Conservation (phyloP, 2,113 vertebrate species). For the Sebastes fasciatus region DNA sequence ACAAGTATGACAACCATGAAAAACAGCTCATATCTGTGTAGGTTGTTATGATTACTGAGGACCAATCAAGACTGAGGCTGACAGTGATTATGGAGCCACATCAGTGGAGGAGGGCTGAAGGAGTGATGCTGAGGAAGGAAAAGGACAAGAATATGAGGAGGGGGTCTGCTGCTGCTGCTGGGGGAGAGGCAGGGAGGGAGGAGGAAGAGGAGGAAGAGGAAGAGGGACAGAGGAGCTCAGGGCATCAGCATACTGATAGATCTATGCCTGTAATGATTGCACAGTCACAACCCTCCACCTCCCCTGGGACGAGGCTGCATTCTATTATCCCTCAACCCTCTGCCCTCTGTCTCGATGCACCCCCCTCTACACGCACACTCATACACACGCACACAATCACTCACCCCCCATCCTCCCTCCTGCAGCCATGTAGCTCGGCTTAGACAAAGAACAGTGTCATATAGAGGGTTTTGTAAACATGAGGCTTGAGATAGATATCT, state of each 20-base stretch:
- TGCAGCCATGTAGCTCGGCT: constrained; percentile 17
- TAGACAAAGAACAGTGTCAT: constrained; percentile 73
- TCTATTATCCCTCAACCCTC: constrained; percentile 77
- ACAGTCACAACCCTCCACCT: constrained; percentile 80
- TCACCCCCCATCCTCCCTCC: not conserved
- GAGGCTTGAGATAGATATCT: constrained; percentile 55
- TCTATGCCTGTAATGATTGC: constrained; percentile 85
- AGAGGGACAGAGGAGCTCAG: constrained; percentile 59
- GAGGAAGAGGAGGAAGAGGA: constrained; percentile 42
- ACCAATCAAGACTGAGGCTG: constrained; percentile 25
- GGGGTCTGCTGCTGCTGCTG: constrained; percentile 34
- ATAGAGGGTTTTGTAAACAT: constrained; percentile 68
- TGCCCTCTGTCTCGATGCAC: constrained; percentile 51
- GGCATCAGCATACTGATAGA: constrained; percentile 80
- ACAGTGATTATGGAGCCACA: constrained; percentile 22
- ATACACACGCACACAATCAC: constrained; percentile 29
- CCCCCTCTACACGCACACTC: not conserved
- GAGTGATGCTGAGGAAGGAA: constrained; percentile 37
- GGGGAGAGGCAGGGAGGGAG: constrained; percentile 5
- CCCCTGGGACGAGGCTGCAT: constrained; percentile 76
- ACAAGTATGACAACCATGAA: not conserved
- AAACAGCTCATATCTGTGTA: not conserved
- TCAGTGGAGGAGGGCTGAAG: constrained; percentile 16
- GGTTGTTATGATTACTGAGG: constrained; percentile 3
- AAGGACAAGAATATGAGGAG: constrained; percentile 44